Conservation (phyloP, 2,888 invertebrate species). For the Geophilus truncorum region DNA sequence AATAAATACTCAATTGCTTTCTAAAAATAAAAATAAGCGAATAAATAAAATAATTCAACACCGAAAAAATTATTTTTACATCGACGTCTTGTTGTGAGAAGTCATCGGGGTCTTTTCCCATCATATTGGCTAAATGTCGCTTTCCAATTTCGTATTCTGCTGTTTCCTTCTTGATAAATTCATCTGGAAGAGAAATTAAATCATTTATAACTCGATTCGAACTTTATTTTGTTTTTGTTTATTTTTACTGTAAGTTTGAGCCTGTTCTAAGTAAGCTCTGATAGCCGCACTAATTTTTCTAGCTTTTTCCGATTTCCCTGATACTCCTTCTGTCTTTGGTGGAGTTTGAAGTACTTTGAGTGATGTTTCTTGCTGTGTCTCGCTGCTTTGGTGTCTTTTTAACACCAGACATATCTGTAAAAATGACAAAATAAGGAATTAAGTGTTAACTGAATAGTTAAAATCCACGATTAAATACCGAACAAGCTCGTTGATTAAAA, state of each 20-base stretch:
- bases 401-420: too few relatives aligned
- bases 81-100: slow-evolving; percentile 84
- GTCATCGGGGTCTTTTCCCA: slow-evolving; percentile 87
- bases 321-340: too few relatives aligned
- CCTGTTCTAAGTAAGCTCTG: background rate
- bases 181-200: slow-evolving; percentile 53
- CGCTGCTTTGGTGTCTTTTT: too few relatives aligned
- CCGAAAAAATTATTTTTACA: too few relatives aligned
- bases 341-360: too few relatives aligned
- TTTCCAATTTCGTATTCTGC: slow-evolving; percentile 85
- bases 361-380: too few relatives aligned
- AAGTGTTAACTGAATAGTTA: too few relatives aligned
- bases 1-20: slow-evolving; percentile 88
- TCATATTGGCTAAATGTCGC: slow-evolving; percentile 95
- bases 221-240: too few relatives aligned
- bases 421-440: too few relatives aligned
- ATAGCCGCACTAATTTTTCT: background rate
- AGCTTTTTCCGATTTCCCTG: background rate
- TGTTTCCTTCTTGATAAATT: slow-evolving; percentile 72
- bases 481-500: too few relatives aligned
- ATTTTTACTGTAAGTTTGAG: background rate
- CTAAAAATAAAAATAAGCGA: slow-evolving; percentile 52
- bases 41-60: background rate
- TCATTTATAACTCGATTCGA: too few relatives aligned
- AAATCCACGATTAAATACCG: too few relatives aligned